Conservation (phyloP, 2,888 invertebrate genomes). For the Volucella inanis region DNA sequence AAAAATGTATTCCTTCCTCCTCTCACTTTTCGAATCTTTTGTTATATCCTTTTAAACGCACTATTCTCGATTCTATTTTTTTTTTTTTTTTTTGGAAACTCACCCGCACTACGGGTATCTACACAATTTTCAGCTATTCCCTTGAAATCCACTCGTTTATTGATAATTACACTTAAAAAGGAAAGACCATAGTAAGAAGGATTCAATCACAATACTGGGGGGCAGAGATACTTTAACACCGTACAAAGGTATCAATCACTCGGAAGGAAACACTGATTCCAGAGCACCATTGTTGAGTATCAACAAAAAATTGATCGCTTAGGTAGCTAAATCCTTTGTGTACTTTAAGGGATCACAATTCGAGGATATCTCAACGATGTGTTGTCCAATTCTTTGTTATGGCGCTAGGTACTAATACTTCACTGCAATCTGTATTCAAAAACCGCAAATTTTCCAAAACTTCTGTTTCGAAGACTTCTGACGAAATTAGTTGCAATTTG, state of each 20-base stretch:
- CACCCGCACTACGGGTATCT: constrained; percentile 42
- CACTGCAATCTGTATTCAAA: constrained; percentile 7
- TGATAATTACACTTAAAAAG: constrained; percentile 64
- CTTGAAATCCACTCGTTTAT: constrained; percentile 26
- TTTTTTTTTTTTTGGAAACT: constrained; percentile 29
- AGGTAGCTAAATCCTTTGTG: constrained; percentile 23
- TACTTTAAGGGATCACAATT: neutral
- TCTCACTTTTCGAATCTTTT: constrained; percentile 24
- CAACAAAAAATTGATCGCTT: constrained; percentile 3
- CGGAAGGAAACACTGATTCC: neutral
- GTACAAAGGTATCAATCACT: constrained; percentile 34
- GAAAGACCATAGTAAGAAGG: constrained; percentile 38
- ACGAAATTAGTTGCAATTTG: constrained; percentile 47
- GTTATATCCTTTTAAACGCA: constrained; percentile 40
- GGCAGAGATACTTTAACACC: constrained; percentile 1
- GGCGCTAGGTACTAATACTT: constrained; percentile 27
- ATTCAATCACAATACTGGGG: constrained; percentile 27
- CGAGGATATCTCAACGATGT: too few species aligned
- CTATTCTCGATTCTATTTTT: constrained; percentile 46
- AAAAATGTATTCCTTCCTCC: too few species aligned
- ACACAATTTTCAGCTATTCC: constrained; percentile 32
- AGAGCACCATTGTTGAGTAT: constrained; percentile 7
- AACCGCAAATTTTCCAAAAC: neutral
- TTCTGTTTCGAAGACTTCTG: neutral
- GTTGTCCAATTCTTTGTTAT: neutral